These are phyloP conservation scores for Nomada fabriciana DNA, from an alignment of 2,888 invertebrate genomes.

Conservation along the genomic window DNA sequence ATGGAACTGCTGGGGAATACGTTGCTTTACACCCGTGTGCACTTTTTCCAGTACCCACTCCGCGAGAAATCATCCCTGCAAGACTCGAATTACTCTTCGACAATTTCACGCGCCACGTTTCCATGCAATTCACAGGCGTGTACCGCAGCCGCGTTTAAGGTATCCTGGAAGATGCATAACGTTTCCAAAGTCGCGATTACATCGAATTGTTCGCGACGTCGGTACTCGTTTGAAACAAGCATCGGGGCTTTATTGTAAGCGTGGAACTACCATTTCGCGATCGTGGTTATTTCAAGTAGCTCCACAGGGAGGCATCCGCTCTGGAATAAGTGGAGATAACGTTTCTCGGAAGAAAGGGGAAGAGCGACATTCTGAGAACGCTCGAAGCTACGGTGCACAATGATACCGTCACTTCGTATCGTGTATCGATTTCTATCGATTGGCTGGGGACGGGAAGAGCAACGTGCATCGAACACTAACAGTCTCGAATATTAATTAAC, in stretches of 20 bases:
- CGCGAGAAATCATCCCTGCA: no score
- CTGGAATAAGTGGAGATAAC: conserved; percentile 48
- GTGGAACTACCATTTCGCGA: conserved; percentile 52
- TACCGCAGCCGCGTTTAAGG: conserved; percentile 35
- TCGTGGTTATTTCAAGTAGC: conserved; percentile 50
- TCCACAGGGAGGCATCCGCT: conserved; percentile 20
- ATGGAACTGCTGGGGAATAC: no score
- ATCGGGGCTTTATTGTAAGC: conserved; percentile 54
- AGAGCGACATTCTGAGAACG: neutral
- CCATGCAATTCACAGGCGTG: conserved; percentile 35
- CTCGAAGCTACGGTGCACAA: neutral
- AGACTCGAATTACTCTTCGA: conserved; percentile 32
- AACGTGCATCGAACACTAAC: neutral
- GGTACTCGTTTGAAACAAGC: conserved; percentile 58
- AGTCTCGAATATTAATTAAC: conserved; percentile 10
- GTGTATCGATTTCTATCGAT: conserved; percentile 26
- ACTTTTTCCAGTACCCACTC: no score
- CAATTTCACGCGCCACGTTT: conserved; percentile 24
- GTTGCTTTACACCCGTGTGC: no score
- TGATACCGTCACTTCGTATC: neutral
- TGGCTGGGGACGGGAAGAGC: neutral
- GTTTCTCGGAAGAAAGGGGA: conserved; percentile 21
- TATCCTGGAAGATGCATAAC: conserved; percentile 44
- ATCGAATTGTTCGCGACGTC: conserved; percentile 50
- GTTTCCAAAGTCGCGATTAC: conserved; percentile 46